Base-by-base conservation (phyloP, 2,888 invertebrate genomes). In the Copidosoma aretas region DNA sequence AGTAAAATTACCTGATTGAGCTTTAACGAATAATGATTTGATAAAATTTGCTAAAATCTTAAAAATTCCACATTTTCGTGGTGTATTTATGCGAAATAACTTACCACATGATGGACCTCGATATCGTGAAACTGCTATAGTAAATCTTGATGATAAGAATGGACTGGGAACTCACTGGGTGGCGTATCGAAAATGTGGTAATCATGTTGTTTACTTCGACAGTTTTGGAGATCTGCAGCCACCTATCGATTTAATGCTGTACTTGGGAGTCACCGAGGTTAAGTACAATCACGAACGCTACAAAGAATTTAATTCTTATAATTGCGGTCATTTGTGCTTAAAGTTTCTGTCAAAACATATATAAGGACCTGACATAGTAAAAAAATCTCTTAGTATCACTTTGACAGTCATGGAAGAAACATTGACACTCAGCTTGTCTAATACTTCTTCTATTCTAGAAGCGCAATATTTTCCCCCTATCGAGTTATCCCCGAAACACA, bases 11-110 rank as follows among this genome's bases (percentile, higher is more conserved):
- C 75, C 75, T 51, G 64, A 70, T 12, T 71, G 73, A 64, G 66
- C 78, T 1, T 67, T 79, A 21, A 75, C 74, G 24, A 73, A 75
- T 57, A 43, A 32, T 15, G 73, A 76, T 68, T 49, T 76, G 21
- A 53, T 53, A 14, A 21, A 53, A 21, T 53, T 12, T 22, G 53
- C 21, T 22, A 22, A 53, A 22, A 53, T 12, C 51, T 52, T 75
- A 60, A 66, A 71, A 54, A 75, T 75, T 60, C 71, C 69, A 43
- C 8, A 32, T 32, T 32, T 32, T 8, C 32, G 8, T 32, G 32
- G 32, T 5, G 32, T 32, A 32, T 32, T 32, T 32, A 32, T 8
- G 8, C 3, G 32, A 5, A 5, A 32, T 8, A 5, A 32, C 32
- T 32, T 32, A n/a, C 75, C 73, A 1, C 59, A 53, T 5, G 12